phyloP scores from a whole-genome alignment of 2,888 invertebrate genomes.

The Himalopsyche kuldschensis region DNA sequence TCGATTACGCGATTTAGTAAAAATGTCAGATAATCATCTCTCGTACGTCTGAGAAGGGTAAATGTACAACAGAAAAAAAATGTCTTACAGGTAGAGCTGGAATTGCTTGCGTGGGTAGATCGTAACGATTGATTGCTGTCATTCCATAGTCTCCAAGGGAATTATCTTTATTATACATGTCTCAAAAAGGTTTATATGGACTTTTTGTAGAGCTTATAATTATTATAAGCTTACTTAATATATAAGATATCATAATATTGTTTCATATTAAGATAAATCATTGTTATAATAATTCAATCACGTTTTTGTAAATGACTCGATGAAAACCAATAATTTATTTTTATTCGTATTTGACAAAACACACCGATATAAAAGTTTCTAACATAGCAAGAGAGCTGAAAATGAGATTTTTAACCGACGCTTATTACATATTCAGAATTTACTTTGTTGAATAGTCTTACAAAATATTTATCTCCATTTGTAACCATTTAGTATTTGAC shows the following conservation, averaged over 20 bases:
- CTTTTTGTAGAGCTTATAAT: background rate
- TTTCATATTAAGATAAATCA: too few relatives aligned
- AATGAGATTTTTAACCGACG: too few relatives aligned
- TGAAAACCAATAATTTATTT: too few relatives aligned
- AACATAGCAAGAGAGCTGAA: too few relatives aligned
- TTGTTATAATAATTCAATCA: too few relatives aligned
- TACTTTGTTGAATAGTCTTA: too few relatives aligned
- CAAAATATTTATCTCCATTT: too few relatives aligned
- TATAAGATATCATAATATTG: background rate
- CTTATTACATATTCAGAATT: too few relatives aligned
- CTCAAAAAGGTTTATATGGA: background rate
- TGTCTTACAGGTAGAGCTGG: background rate
- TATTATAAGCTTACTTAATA: background rate
- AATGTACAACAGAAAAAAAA: background rate
- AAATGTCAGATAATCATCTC: constrained; percentile 1
- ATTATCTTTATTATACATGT: constrained; percentile 9
- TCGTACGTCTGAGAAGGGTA: background rate
- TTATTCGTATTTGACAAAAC: too few relatives aligned
- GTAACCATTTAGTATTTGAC: too few relatives aligned
- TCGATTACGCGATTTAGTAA: background rate
- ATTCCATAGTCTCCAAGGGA: constrained; percentile 12
- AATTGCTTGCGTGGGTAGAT: background rate
- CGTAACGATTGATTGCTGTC: constrained; percentile 32
- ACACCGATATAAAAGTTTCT: too few relatives aligned
- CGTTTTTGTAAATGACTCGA: too few relatives aligned